Base-by-base conservation (phyloP, 2,113 vertebrate genomes). In the Drymodes brunneopygia region DNA sequence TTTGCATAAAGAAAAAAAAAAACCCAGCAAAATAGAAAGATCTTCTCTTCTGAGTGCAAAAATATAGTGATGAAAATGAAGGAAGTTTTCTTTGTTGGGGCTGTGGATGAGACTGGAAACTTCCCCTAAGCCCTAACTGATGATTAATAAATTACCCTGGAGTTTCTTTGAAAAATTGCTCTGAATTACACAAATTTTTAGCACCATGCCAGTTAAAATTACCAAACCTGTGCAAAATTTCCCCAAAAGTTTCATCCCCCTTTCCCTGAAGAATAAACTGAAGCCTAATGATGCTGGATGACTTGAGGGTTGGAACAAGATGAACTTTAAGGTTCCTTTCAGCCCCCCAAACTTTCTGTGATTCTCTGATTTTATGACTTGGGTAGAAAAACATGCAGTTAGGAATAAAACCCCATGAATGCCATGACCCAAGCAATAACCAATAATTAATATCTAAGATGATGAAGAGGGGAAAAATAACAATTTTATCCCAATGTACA, bases 181-280 rank as follows among this genome's bases (percentile, higher is more conserved):
- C 24, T 53, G 36, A 77, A 42, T 22, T 35, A 17, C 28, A 24
- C 1, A 21, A 27, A 57, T 16, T 47, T 40, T 5, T 2, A 70
- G 10, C 28, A 33, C 25, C 19, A 24, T 8, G 7, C 2, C 25
- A 4, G 0, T 70, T 24, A 67, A 10, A 25, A 47, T 44, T 51
- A 81, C 13, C 36, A 69, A 75, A 44, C 12, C 15, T 69, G 36
- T 44, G 45, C 3, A 9, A 56, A 1, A 4, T 44, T 82, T 33
- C 29, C 29, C 8, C 19, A 15, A 38, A 15, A 29, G 6, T 66
- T 48, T 45, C 12, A 45, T 22, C 10, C 10, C 6, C 0, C 1
- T 86, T 84, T 74, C 36, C 69, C 14, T 23, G 22, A 62, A 24
- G 22, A 72, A 45, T 21, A 67, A 73, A 73, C 23, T 12, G 27